Evolutionary conservation across 37 sponge, comb jelly and placozoan species (phyloP), one percentile per base, ranked within the genome.

Genomic region (Bolinopsis microptera): DNA sequence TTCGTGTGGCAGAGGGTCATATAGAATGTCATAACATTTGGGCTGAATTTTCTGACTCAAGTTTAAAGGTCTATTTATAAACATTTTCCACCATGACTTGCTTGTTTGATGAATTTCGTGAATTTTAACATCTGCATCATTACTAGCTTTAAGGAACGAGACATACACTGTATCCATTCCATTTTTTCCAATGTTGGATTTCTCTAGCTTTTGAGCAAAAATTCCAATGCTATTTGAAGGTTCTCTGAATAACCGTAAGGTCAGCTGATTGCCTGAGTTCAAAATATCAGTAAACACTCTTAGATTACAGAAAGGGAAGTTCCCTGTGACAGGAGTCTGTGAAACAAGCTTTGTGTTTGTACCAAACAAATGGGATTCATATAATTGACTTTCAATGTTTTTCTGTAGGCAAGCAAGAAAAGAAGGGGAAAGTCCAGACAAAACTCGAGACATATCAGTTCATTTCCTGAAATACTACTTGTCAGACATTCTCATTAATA

Each of bases 101-200:
- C 90, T 86, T n/a, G 3, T 13, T 34, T 86, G 34, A 86, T 86
- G 90, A 39, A 86, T 5, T 27, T 86, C 90, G 39, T 26, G n/a
- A n/a, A 86, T 34, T n/a, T n/a, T 86, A 3, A 13, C 23, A 38
- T 86, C 27, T 36, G 26, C 48, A 3, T 77, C 80, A 35, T 16
- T 9, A 35, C 18, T 18, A 13, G 33, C 28, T 32, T 77, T 33
- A 48, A 48, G 61, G 80, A 32, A 77, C 13, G 36, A 33, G 0
- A 5, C 32, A 77, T 77, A 77, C 80, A 77, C 1, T 33, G 5
- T 18, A 34, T 77, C 80, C 13, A 36, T 13, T 77, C 9, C 80
- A 70, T 28, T 9, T 22, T 1, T 32, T 35, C 27, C 37, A 77
- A 22, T 16, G 22, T 27, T 34, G 36, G 9, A 77, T 1, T 77